phyloP scores from a whole-genome alignment of 2,888 invertebrate species.

The Drosophila tanythrix region DNA sequence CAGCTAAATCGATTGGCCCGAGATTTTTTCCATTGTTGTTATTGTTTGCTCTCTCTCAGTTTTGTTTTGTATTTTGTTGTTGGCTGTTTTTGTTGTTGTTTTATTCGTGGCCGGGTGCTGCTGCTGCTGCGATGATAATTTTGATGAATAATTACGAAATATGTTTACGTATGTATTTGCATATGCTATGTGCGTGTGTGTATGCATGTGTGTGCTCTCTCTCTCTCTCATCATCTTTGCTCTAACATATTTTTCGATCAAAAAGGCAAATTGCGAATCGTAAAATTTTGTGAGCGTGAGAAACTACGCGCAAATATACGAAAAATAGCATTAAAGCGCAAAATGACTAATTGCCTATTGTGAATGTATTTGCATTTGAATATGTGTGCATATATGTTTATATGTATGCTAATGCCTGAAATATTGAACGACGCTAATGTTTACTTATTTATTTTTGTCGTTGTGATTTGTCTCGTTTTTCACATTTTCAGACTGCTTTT shows the following conservation, averaged over 20 bases:
- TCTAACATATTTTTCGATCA: conserved; percentile 57
- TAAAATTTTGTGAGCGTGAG: conserved; percentile 50
- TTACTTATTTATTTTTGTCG: conserved; percentile 1
- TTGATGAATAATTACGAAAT: conserved; percentile 78
- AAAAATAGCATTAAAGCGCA: conserved; percentile 54
- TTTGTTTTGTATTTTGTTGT: background rate
- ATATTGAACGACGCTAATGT: conserved; percentile 36
- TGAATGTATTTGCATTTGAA: conserved; percentile 12
- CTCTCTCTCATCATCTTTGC: conserved; percentile 57
- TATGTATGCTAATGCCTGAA: conserved; percentile 48
- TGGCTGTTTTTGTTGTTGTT: conserved; percentile 11
- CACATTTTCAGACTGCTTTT: conserved; percentile 18
- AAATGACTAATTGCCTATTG: conserved; percentile 77
- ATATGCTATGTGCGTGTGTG: conserved; percentile 15
- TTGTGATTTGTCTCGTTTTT: background rate
- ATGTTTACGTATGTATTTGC: conserved; percentile 48
- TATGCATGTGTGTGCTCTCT: background rate
- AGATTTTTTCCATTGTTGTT: conserved; percentile 32
- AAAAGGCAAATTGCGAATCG: conserved; percentile 64
- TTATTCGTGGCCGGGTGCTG: conserved; percentile 46
- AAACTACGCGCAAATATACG: conserved; percentile 68
- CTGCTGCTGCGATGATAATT: conserved; percentile 45
- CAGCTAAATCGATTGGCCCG: conserved; percentile 62
- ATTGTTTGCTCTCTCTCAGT: conserved; percentile 32
- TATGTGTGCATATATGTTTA: conserved; percentile 8